These are phyloP conservation scores for Calephelis virginiensis DNA, from an alignment of 1,140 invertebrate species.

Conservation along the genomic window DNA sequence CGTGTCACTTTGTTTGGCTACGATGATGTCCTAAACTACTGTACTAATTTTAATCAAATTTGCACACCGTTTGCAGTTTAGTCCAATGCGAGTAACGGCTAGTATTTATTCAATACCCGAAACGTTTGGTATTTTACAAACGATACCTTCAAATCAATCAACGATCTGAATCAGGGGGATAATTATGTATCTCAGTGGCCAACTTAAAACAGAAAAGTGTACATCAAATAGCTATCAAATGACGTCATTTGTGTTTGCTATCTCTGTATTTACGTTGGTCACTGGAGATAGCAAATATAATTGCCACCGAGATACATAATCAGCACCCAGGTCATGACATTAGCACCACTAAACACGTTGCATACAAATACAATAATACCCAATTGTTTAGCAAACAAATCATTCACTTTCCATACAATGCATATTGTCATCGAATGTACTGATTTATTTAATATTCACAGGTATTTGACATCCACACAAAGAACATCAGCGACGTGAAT, in stretches of 20 bases:
- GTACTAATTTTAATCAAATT: no score
- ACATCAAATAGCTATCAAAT: no score
- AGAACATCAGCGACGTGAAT: constrained; percentile 46
- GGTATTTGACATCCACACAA: constrained; percentile 74
- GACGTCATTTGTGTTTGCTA: no score
- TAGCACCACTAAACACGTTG: not conserved
- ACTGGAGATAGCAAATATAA: no score
- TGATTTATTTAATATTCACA: constrained; percentile 41
- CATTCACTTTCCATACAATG: constrained; percentile 50
- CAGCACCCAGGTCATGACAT: not conserved
- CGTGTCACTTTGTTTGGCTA: no score
- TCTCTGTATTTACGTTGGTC: no score
- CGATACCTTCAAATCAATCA: not conserved
- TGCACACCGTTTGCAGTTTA: no score
- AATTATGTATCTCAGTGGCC: no score
- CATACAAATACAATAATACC: not conserved
- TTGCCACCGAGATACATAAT: no score
- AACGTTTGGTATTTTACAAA: not conserved
- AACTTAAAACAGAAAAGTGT: no score
- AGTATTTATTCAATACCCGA: not conserved
- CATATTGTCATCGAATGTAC: constrained; percentile 53
- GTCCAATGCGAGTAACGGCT: no score
- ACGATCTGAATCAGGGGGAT: not conserved
- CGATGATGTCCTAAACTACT: no score
- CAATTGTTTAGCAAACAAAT: constrained; percentile 19